Base-by-base conservation (phyloP, 1,140 invertebrate genomes). In the Drosophila parvula region DNA sequence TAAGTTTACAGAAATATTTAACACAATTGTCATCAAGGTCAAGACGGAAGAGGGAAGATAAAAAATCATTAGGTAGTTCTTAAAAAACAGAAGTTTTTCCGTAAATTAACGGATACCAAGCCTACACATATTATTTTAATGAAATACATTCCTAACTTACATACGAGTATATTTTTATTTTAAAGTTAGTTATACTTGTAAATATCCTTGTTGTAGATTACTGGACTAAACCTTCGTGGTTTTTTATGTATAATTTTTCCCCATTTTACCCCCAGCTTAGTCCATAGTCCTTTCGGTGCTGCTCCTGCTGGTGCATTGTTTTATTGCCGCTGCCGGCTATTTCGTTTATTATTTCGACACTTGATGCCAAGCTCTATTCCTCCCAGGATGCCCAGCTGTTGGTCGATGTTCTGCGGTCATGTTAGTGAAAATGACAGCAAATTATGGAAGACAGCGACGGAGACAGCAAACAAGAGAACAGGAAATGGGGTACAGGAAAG, bases 291-390 rank as follows among this genome's bases (percentile, higher is more conserved):
- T 41, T 5, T n/a, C 36, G 5, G 9, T 6, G 22, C 32, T 38
- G 41, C 22, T 40, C 18, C 38, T 30, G 18, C 40, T 48, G 36
- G 43, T 62, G 30, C 69, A 79, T 65, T 45, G 53, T 67, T 83
- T 76, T 67, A 75, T 58, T 51, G 50, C 47, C 60, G 64, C 78
- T 71, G 50, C 55, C 40, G 60, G 47, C 47, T 50, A 76, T 64
- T 64, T 68, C 48, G 61, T 78, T 67, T 86, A 47, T 73, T 73
- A 64, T 83, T 78, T 74, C 61, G 74, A 84, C 65, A 76, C 77
- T 74, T 68, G 56, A 77, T 68, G 56, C 57, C 53, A 14, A 36
- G 45, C 28, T 41, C 36, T 2, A 0, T 10, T 34, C 10, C 48
- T 32, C 22, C 30, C 30, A 27, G 57, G 64, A 53, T 38, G 67